Base-by-base conservation (phyloP, 2,888 invertebrate species). In the Lasioglossum pauxillum region DNA sequence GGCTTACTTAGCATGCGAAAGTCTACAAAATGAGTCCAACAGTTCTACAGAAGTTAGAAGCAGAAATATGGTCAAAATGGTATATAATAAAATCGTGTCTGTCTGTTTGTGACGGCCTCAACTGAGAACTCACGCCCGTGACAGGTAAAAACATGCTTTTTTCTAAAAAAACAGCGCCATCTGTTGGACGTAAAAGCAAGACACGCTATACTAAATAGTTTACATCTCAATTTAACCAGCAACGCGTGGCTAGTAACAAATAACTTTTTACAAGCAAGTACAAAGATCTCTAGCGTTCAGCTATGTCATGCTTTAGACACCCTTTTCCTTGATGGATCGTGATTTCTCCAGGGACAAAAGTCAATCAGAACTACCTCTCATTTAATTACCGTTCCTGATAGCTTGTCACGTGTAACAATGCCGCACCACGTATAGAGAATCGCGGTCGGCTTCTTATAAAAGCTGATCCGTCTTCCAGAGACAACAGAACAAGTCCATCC, bases 261-360 rank as follows among this genome's bases (percentile, higher is more conserved):
- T 23, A 53, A 57, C n/a, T 57, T n/a, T 57, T n/a, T 19, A 69
- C 19, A 69, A 31, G 38, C 19, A 69, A 35, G 19, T 69, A 23
- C 8, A 67, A 67, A 27, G 5, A 16, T 14, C 23, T 38, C 35
- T 38, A 23, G 1, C 10, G 14, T 69, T 10, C 35, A 35, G 38
- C 38, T 38, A 19, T 19, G 8, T 19, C 31, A 10, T 23, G 35
- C 19, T 10, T 41, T 8, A 41, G 12, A 41, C n/a, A 69, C 35
- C 38, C 23, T 38, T 38, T 12, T 69, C 41, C 38, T 41, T 0
- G 69, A 77, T 71, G 12, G 72, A 60, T 27, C 8, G 38, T 78
- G 81, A 93, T 93, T 93, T 93, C 93, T 92, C 93, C 84, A 38
- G 92, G 82, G 92, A 83, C 80, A 80, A 78, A 88, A 87, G 69